phyloP scores from a whole-genome alignment of 2,888 invertebrate genomes.

The Eremobia ochroleuca region DNA sequence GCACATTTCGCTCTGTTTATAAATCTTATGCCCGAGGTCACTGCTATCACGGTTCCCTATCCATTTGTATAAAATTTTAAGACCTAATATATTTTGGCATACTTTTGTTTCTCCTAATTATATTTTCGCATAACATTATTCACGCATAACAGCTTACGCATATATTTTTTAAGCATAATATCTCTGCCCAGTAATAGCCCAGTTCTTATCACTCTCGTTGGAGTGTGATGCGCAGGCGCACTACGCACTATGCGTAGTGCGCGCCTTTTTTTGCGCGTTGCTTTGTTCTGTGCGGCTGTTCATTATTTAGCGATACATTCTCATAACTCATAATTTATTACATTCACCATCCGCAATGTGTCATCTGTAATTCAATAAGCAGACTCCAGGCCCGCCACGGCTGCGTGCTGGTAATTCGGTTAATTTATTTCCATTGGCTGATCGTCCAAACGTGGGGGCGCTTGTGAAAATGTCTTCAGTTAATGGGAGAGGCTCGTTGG shows the following conservation, averaged over 20 bases:
- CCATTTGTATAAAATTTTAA: too few relatives aligned
- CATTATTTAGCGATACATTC: constrained; percentile 68
- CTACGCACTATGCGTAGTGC: background rate
- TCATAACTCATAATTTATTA: constrained; percentile 67
- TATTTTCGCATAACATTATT: too few relatives aligned
- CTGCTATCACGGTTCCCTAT: too few relatives aligned
- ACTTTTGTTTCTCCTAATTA: too few relatives aligned
- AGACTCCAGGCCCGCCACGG: constrained; percentile 31
- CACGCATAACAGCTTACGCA: too few relatives aligned
- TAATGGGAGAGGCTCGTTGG: constrained; percentile 37
- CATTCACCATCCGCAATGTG: constrained; percentile 53
- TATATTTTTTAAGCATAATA: too few relatives aligned
- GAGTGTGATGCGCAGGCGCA: background rate
- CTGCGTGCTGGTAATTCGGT: constrained; percentile 41
- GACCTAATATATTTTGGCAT: too few relatives aligned
- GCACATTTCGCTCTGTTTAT: constrained; percentile 45
- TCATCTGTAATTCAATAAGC: constrained; percentile 62
- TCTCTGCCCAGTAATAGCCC: too few relatives aligned
- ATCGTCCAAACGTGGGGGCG: constrained; percentile 17
- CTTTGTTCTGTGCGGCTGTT: constrained; percentile 59
- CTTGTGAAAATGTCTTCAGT: constrained; percentile 51
- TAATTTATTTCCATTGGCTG: constrained; percentile 43
- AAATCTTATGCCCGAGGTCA: constrained; percentile 23
- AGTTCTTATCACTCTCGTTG: background rate
- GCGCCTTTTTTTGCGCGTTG: constrained; percentile 12